Percentiles rank a stretch among this genome's conserved stretches.
These are phyloP conservation scores for Tiliqua scincoides DNA, from an alignment of 2,113 vertebrate species.

Conservation along the genomic window DNA sequence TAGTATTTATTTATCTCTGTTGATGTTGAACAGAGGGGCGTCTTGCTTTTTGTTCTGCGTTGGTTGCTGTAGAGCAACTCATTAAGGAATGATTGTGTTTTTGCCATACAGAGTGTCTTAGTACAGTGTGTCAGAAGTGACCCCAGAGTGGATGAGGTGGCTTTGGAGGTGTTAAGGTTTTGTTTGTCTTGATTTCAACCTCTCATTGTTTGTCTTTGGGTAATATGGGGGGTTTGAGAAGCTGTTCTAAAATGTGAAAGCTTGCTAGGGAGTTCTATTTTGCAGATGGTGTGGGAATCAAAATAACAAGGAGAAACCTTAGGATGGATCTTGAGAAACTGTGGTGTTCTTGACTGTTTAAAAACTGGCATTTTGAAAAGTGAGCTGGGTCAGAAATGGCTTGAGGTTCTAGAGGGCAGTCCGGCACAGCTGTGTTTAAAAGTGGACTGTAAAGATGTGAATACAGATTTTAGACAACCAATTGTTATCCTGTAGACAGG, in stretches of 20 bases:
- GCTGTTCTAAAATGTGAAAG: slow-evolving; percentile 34
- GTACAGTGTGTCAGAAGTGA: slow-evolving; percentile 41
- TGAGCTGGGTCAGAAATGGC: slow-evolving; percentile 49
- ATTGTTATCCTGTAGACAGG: slow-evolving; percentile 60
- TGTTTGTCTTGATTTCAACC: slow-evolving; percentile 45
- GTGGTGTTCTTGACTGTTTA: slow-evolving; percentile 44
- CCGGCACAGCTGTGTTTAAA: slow-evolving; percentile 65
- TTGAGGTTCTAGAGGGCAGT: slow-evolving; percentile 51
- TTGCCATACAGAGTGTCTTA: slow-evolving; percentile 48
- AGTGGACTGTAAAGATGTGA: slow-evolving; percentile 61
- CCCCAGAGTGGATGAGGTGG: slow-evolving; percentile 16
- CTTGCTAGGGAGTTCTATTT: slow-evolving; percentile 16
- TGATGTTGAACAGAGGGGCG: slow-evolving; percentile 38
- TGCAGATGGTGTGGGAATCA: not conserved
- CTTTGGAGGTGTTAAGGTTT: not conserved
- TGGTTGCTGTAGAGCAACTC: slow-evolving; percentile 41
- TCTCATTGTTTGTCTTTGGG: slow-evolving; percentile 32
- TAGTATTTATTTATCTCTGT: slow-evolving; percentile 51
- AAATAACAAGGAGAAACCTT: slow-evolving; percentile 5
- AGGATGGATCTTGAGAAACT: slow-evolving; percentile 13
- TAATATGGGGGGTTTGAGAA: not conserved
- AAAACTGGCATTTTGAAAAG: slow-evolving; percentile 48
- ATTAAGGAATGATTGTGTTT: slow-evolving; percentile 48
- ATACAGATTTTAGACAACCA: slow-evolving; percentile 34
- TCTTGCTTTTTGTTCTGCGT: not conserved